Percentiles rank a stretch among this genome's conserved stretches.
These are phyloP conservation scores for Cyanoramphus novaezelandiae DNA, from an alignment of 2,113 vertebrate species.

Conservation along the genomic window DNA sequence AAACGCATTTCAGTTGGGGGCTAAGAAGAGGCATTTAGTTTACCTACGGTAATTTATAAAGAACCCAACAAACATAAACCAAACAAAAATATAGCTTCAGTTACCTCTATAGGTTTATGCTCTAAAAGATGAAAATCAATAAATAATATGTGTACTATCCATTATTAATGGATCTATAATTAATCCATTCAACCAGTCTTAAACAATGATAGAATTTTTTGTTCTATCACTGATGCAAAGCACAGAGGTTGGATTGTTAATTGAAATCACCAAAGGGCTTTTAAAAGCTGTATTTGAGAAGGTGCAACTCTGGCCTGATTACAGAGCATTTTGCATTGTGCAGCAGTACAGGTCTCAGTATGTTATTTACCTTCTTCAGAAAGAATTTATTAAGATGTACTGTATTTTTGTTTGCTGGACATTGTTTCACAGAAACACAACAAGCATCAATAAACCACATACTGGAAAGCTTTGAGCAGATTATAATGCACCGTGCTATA, in stretches of 20 bases:
- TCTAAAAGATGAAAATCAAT: background rate
- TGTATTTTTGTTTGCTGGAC: background rate
- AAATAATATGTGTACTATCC: background rate
- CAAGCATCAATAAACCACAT: background rate
- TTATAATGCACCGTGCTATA: background rate
- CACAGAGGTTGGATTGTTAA: background rate
- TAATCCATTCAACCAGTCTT: background rate
- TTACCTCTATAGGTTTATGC: background rate
- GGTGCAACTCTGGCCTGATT: background rate
- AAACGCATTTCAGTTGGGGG: background rate
- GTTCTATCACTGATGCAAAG: background rate
- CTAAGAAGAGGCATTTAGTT: background rate
- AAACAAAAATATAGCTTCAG: background rate
- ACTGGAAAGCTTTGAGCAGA: slow-evolving; percentile 14
- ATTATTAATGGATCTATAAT: slow-evolving; percentile 54
- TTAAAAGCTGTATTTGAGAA: background rate
- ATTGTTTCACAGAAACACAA: background rate
- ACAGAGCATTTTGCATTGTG: background rate
- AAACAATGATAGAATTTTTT: background rate
- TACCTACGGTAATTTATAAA: background rate
- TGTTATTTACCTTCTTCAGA: slow-evolving; percentile 1
- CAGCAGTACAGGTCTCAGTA: background rate
- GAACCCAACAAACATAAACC: background rate
- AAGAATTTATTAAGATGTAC: slow-evolving; percentile 5
- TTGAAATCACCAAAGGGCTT: background rate